Base-by-base conservation (phyloP, 1,140 invertebrate genomes). In the Frieseomelitta varia region DNA sequence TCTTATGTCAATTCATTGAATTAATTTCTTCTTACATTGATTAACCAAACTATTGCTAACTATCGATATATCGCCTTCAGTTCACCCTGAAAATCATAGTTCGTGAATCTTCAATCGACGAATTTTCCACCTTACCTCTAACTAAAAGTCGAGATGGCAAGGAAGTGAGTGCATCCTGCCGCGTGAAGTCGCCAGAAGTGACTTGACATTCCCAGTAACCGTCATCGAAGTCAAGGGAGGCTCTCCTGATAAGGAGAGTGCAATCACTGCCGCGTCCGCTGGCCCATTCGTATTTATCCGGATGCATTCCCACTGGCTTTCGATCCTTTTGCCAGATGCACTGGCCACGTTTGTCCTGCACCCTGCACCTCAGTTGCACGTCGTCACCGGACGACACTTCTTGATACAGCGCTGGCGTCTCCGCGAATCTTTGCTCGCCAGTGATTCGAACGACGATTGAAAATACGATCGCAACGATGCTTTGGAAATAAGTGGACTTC, bases 271-370 rank as follows among this genome's bases (percentile, higher is more conserved):
- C 91, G 8, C 89, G 89, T 14, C 81, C 81, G 68, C 96, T 96
- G n/a, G 96, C 96, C 98, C 98, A 98, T 93, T 98, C 98, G 95
- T 98, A 98, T 94, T 98, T 98, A 69, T 97, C 97, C 19, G 96
- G 95, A 92, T 98, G 98, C 92, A 98, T 97, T 30, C 97, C 97
- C 80, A 98, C 97, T 1, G 97, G 97, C 96, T 98, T 98, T 91
- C 98, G 97, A 95, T 99, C 98, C 94, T 98, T 98, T 92, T 98
- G 98, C 98, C 98, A 99, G 15, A 97, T 97, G 93, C 98, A 99
- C 63, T 97, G 96, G 10, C 98, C 98, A 85, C 96, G 96, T 93
- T 98, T 98, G 94, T 98, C 97, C 82, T 97, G 96, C 84, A 99
- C 97, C 94, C 96, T 97, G 93, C 98, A 99, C 85, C 96, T 96